Evolutionary conservation across 1,140 invertebrate genomes (phyloP), one percentile per base, ranked within the genome.

Genomic region (Ptiloglossa arizonensis): DNA sequence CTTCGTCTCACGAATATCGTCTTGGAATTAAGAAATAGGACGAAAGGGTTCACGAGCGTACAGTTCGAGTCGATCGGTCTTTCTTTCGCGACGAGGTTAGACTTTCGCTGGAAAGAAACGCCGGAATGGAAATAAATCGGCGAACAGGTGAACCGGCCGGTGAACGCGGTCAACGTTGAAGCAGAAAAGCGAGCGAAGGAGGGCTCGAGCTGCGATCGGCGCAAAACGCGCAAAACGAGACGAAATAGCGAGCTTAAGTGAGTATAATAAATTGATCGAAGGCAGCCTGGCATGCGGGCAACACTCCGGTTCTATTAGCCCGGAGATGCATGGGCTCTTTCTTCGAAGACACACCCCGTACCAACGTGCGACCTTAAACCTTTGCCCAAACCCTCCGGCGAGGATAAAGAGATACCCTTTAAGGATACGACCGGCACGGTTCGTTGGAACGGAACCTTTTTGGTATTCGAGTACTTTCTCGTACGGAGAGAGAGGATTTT

Each of bases 241-340:
- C 35, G n/a, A 27, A 52, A 63, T 69, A 64, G 57, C 56, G 59
- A 46, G 74, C 69, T 83, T 87, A 86, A 83, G 80, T 62, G 77
- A 84, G 86, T 77, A 75, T 87, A 87, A 87, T 87, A 87, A 87
- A 87, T 87, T 87, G 81, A 87, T 87, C 83, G 79, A 79, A 86
- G 86, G 72, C 60, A 63, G 64, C 59, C 72, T 76, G 86, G 84
- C 73, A 87, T 83, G 86, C 83, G 79, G 86, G 85, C 74, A 84
- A 86, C 85, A 78, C 83, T 87, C 75, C 17, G 62, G 79, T 66
- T 87, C 81, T 86, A 86, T 86, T 85, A 87, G 79, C 79, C 46
- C 27, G 63, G 67, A 86, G 81, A 87, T 86, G 79, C 83, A 87
- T 87, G 62, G n/a, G 79, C 50, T 69, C 75, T 67, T 85, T 81